A percentile compares a stretch with the other conserved stretches of the same genome.
Evolutionary conservation across 1,140 invertebrate genomes (phyloP).

Genomic region (Heterodera schachtii): DNA sequence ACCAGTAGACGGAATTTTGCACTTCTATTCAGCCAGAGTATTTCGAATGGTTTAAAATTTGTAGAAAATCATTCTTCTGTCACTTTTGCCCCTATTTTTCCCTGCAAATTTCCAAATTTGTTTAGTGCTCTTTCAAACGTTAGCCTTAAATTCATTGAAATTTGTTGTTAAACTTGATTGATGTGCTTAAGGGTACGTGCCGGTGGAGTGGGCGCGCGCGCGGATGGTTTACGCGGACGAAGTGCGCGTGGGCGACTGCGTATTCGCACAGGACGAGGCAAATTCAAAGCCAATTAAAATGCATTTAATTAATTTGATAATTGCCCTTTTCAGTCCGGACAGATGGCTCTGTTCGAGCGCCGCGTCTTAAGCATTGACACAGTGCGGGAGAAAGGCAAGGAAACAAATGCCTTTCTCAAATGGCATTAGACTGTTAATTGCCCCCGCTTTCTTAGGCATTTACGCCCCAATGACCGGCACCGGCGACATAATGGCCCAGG

Average conservation of each 20-base stretch:
- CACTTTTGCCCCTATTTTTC: no score
- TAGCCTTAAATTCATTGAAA: no score
- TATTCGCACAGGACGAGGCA: conserved; percentile 37
- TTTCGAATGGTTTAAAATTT: no score
- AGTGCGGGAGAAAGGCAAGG: conserved; percentile 30
- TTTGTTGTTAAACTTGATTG: no score
- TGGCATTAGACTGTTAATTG: neutral
- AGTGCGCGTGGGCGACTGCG: conserved; percentile 43
- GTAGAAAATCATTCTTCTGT: no score
- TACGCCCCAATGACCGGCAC: conserved; percentile 51
- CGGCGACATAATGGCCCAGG: conserved; percentile 47
- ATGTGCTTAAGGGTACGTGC: neutral
- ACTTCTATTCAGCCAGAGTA: no score
- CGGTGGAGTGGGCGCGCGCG: conserved; percentile 22
- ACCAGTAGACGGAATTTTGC: no score
- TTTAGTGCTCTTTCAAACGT: no score
- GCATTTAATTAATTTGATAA: conserved; percentile 19
- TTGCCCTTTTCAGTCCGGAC: neutral
- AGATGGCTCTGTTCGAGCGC: conserved; percentile 28
- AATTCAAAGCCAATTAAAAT: conserved; percentile 22
- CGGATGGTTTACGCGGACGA: conserved; percentile 47
- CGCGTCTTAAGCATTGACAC: conserved; percentile 23
- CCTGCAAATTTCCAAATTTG: no score
- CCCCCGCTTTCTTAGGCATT: conserved; percentile 19
- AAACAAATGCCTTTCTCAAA: neutral